Evolutionary conservation across 2,888 invertebrate genomes (phyloP), one percentile per base, ranked within the genome.

Genomic region (Eulithis testata): DNA sequence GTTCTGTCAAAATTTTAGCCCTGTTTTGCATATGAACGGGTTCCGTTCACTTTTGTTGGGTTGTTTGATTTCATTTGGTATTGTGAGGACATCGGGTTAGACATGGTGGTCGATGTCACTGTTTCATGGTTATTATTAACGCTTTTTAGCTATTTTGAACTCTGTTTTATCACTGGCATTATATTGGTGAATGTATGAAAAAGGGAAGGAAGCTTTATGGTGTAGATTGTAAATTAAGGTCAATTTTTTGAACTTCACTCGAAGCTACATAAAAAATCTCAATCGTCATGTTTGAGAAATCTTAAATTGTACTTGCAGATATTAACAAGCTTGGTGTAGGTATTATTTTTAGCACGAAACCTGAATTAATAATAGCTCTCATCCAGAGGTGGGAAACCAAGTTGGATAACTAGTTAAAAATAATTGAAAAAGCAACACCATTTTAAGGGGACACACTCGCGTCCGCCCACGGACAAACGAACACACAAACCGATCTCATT

Each of bases 401-500:
- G 60, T 44, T 51, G 56, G 56, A 43, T 49, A 60, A 64, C 69
- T 73, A 69, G 69, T 69, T 65, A 78, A 77, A 76, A 73, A 73
- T 76, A 73, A 75, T 68, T 71, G 73, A 77, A 74, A 76, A 76
- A 74, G 72, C 68, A 71, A 73, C 70, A 76, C 77, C 77, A 76
- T 77, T 73, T 78, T 75, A 73, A 76, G 73, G 72, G 72, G 75
- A 73, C 77, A 72, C 72, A 74, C 73, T 74, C 66, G 71, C 68
- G 77, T 78, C 79, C 87, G 81, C 88, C 88, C 85, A 87, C 88
- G 83, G 60, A 81, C 87, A 78, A 70, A 79, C 82, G 81, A 80
- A 83, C 84, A 81, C 87, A 88, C 88, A 88, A 88, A 85, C 89
- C 84, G 88, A 88, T 87, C 92, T 92, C 91, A 88, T 92, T 92